A percentile compares a stretch with the other conserved stretches of the same genome.
phyloP scores from a whole-genome alignment of 1,140 invertebrate genomes.

The Rhopalosiphum maidis region DNA sequence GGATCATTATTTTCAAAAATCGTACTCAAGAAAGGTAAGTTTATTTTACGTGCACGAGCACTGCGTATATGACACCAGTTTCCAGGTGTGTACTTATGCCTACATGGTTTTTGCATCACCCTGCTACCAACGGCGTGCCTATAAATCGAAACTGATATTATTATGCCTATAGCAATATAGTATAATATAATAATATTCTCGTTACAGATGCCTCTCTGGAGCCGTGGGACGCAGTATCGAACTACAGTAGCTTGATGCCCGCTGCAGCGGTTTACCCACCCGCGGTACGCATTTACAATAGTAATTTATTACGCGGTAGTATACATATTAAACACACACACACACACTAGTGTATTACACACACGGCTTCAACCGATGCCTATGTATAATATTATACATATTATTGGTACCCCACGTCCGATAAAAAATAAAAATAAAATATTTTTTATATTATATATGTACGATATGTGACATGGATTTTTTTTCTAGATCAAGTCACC shows the following conservation, averaged over 20 bases:
- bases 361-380: neutral
- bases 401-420: neutral
- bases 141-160: neutral
- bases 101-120: neutral
- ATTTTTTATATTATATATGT: neutral
- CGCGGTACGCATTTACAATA: neutral
- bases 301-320: neutral
- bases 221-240: neutral
- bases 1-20: too few relatives aligned
- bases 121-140: neutral
- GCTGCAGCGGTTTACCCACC: neutral
- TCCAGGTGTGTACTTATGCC: neutral
- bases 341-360: too few relatives aligned
- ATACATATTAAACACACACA: too few relatives aligned
- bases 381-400: neutral
- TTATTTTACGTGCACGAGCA: too few relatives aligned
- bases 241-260: neutral
- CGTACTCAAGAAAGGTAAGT: too few relatives aligned
- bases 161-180: neutral
- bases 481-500: neutral
- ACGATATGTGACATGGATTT: neutral
- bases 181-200: neutral
- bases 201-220: neutral
- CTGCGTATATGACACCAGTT: too few relatives aligned
- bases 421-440: slow-evolving; percentile 16